Percentiles rank a stretch among this genome's conserved stretches.
phyloP scores from a whole-genome alignment of 2,113 vertebrate genomes.

The Epinephelus fuscoguttatus region DNA sequence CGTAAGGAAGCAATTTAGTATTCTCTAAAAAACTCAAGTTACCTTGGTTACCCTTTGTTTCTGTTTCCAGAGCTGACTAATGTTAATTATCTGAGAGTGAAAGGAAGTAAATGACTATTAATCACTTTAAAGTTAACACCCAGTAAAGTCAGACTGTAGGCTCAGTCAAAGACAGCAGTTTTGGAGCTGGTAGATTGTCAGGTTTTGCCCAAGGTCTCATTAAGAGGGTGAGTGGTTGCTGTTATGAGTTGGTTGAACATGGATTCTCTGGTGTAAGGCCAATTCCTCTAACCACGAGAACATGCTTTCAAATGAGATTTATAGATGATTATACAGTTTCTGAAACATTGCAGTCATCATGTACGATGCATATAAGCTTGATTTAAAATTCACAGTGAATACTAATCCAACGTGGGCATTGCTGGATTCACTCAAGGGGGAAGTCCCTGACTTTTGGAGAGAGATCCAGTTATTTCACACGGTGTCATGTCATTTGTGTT shows the following conservation, averaged over 20 bases:
- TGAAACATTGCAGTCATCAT: background rate
- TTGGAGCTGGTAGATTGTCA: constrained; percentile 3
- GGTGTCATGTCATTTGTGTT: constrained; percentile 40
- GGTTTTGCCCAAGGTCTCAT: background rate
- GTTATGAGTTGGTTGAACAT: background rate
- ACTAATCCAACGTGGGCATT: background rate
- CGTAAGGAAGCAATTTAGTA: constrained; percentile 11
- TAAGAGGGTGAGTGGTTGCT: background rate
- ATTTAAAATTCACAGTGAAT: background rate
- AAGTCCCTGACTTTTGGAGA: constrained; percentile 42
- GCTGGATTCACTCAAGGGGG: background rate
- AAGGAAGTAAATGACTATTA: constrained; percentile 6
- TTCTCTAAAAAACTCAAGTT: constrained; percentile 1
- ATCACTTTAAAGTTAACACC: background rate
- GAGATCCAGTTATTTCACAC: constrained; percentile 47
- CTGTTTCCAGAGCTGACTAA: background rate
- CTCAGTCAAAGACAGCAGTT: constrained; percentile 1
- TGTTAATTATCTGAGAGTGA: background rate
- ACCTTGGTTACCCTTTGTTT: background rate
- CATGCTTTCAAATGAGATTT: background rate
- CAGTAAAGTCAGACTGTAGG: background rate
- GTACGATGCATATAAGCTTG: background rate
- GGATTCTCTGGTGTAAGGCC: background rate
- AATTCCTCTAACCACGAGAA: background rate
- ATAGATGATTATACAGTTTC: background rate